Percentiles rank a stretch among this genome's conserved stretches.
phyloP scores from a whole-genome alignment of 1,140 invertebrate species.

The Zaprionus capensis region DNA sequence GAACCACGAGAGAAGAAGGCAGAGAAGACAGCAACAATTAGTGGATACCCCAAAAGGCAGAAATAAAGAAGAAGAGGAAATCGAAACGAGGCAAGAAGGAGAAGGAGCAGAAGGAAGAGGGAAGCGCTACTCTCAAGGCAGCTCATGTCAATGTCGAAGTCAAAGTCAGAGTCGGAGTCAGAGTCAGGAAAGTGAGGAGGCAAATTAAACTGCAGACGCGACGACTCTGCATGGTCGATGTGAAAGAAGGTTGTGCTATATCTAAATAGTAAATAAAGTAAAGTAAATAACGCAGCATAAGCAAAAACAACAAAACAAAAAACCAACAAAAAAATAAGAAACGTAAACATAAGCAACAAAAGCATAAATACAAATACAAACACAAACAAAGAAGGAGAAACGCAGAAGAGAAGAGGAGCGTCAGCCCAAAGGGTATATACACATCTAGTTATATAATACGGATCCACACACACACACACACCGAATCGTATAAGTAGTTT shows the following conservation, averaged over 20 bases:
- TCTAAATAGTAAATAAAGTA: conserved; percentile 77
- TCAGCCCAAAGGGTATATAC: conserved; percentile 35
- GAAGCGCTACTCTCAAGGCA: conserved; percentile 74
- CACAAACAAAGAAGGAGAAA: conserved; percentile 29
- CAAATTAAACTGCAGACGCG: conserved; percentile 65
- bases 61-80: neutral
- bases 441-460: conserved; percentile 7
- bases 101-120: conserved; percentile 40
- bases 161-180: conserved; percentile 49
- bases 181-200: conserved; percentile 48
- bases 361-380: conserved; percentile 36
- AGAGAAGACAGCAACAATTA: conserved; percentile 11
- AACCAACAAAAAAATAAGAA: conserved; percentile 25
- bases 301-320: conserved; percentile 25
- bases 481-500: conserved; percentile 47
- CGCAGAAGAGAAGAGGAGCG: conserved; percentile 28
- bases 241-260: conserved; percentile 82
- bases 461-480: conserved; percentile 2
- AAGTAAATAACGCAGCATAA: conserved; percentile 34
- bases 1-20: neutral
- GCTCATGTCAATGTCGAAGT: conserved; percentile 75
- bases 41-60: conserved; percentile 11
- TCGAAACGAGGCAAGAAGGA: conserved; percentile 29
- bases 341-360: conserved; percentile 41
- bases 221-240: conserved; percentile 57